Conservation (phyloP, 2,888 invertebrate species). For the Dryobota labecula region DNA sequence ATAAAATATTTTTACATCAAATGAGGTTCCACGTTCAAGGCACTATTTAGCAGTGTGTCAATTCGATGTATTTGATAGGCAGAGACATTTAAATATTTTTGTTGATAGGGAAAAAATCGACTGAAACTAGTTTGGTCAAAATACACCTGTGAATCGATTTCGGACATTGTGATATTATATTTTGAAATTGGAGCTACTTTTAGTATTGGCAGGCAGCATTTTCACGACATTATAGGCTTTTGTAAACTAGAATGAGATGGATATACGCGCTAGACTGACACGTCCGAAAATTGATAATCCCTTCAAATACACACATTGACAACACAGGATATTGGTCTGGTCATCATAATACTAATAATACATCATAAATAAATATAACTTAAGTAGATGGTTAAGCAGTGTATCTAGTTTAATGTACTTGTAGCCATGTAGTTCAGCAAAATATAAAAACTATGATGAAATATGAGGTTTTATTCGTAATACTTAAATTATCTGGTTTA, state of each 20-base stretch:
- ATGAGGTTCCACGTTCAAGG: constrained; percentile 45
- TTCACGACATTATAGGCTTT: not conserved
- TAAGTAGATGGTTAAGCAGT: constrained; percentile 19
- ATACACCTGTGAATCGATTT: not conserved
- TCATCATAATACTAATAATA: constrained; percentile 22
- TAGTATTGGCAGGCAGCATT: not conserved
- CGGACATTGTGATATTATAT: not conserved
- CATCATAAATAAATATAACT: constrained; percentile 21
- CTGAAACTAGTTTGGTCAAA: not conserved
- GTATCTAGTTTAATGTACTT: constrained; percentile 31
- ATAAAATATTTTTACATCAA: constrained; percentile 50
- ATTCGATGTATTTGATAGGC: not conserved
- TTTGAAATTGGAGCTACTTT: not conserved
- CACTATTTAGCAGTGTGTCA: constrained; percentile 36
- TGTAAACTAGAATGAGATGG: not conserved
- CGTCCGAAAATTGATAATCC: not conserved
- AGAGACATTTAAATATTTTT: not conserved
- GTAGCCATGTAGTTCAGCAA: constrained; percentile 19
- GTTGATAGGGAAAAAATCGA: not conserved
- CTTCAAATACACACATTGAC: constrained; percentile 29
- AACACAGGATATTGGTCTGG: constrained; percentile 26
- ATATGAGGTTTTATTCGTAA: constrained; percentile 58
- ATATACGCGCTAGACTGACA: not conserved
- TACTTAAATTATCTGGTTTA: constrained; percentile 24
- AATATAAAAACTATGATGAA: constrained; percentile 40